Percentiles rank a stretch among this genome's conserved stretches.
phyloP scores from a whole-genome alignment of 2,888 invertebrate genomes.

The Rhopalosiphum nymphaeae region DNA sequence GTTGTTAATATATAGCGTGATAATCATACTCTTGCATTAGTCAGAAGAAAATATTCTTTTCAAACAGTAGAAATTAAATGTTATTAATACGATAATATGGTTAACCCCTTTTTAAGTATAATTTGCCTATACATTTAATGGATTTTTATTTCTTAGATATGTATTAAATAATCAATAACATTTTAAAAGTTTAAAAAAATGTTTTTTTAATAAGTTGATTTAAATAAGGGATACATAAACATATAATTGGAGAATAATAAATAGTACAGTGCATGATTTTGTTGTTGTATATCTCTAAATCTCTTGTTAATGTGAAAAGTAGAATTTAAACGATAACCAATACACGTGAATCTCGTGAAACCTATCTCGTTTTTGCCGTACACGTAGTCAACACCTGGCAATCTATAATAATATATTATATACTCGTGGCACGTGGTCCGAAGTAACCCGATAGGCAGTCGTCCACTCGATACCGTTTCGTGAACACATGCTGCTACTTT shows the following conservation, averaged over 20 bases:
- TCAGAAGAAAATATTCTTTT: not conserved
- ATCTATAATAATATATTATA: slow-evolving; percentile 6
- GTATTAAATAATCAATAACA: not conserved
- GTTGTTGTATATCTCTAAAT: not conserved
- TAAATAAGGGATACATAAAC: not conserved
- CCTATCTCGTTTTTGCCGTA: not conserved
- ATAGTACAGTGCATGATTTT: not conserved
- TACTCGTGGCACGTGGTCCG: slow-evolving; percentile 48
- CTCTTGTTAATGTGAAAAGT: not conserved
- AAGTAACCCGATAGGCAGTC: slow-evolving; percentile 50
- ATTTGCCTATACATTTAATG: not conserved
- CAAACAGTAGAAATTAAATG: not conserved
- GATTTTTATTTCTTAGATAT: not conserved
- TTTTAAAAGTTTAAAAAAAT: not conserved
- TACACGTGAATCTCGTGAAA: slow-evolving; percentile 21
- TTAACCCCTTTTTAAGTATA: not conserved
- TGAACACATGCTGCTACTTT: slow-evolving; percentile 53
- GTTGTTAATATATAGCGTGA: not conserved
- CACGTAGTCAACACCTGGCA: slow-evolving; percentile 36
- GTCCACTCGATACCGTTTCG: slow-evolving; percentile 55
- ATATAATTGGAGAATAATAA: not conserved
- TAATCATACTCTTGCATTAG: not conserved
- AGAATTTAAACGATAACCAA: slow-evolving; percentile 7
- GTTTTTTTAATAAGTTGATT: not conserved
- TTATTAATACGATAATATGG: not conserved